phyloP scores from a whole-genome alignment of 2,888 invertebrate genomes.

The Caenorhabditis sinica region DNA sequence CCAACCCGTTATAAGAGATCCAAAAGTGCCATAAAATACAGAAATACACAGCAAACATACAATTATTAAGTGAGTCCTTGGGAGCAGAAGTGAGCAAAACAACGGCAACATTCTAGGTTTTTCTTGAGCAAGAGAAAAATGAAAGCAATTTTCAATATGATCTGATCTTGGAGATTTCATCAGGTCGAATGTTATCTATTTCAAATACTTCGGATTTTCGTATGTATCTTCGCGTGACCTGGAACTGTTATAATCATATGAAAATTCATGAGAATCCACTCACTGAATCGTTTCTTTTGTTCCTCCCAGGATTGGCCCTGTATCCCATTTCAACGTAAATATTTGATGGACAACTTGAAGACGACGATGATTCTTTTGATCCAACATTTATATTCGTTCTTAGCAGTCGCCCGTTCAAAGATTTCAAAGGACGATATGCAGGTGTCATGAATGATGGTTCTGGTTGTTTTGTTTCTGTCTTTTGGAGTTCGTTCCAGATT shows the following conservation, averaged over 20 bases:
- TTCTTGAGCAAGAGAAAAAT: neutral
- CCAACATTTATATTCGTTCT: conserved; percentile 96
- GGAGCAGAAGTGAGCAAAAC: conserved; percentile 43
- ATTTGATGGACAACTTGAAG: conserved; percentile 77
- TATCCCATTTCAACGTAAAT: conserved; percentile 83
- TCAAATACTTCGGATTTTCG: conserved; percentile 58
- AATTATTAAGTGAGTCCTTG: conserved; percentile 36
- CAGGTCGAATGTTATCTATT: conserved; percentile 62
- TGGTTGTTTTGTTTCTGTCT: conserved; percentile 77
- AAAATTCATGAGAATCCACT: neutral
- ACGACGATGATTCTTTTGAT: conserved; percentile 36
- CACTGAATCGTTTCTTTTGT: conserved; percentile 63
- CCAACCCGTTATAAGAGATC: conserved; percentile 13
- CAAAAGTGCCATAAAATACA: conserved; percentile 24
- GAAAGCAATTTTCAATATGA: conserved; percentile 15
- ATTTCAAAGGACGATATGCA: conserved; percentile 92
- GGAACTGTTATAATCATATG: neutral
- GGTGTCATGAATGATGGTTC: conserved; percentile 87
- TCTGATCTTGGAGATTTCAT: conserved; percentile 29
- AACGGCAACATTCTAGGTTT: conserved; percentile 1
- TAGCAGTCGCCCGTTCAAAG: conserved; percentile 94
- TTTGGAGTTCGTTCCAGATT: conserved; percentile 82
- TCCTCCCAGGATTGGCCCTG: conserved; percentile 76
- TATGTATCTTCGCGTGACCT: conserved; percentile 43
- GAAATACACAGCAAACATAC: too few relatives aligned